Evolutionary conservation across 2,113 vertebrate species (phyloP), one percentile per base, ranked within the genome.

Genomic region (Noctilio leporinus): DNA sequence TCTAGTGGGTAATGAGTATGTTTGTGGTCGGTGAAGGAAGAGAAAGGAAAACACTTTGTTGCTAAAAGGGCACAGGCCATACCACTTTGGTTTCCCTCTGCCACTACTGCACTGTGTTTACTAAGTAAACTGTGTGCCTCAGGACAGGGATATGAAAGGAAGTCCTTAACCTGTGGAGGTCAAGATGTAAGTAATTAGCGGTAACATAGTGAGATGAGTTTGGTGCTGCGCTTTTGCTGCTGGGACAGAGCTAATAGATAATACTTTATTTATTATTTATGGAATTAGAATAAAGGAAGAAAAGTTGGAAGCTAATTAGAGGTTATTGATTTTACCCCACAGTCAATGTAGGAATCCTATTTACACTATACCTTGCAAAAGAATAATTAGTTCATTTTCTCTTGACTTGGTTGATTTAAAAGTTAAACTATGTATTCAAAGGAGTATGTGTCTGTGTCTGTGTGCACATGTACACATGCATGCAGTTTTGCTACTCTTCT

Each of bases 241-340:
- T 91, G 76, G 28, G 4, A 47, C 3, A 10, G 40, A 43, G 47
- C 17, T 62, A 91, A 90, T 20, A 70, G 57, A 40, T 10, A 88
- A 19, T 55, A 86, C 20, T 59, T 67, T 93, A 30, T 59, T 67
- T 93, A 30, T 86, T 93, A 81, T 85, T 91, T 93, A 82, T 83
- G 67, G 78, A 95, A 53, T 89, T 75, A 86, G 20, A 72, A 62
- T 70, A 53, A 77, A 28, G 45, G 70, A 35, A 67, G 24, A 95
- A 16, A 35, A 92, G 28, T 91, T 82, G 33, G 77, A 76, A 85
- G 59, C 35, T 78, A 83, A 89, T 93, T 95, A 83, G 57, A 89
- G 43, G 19, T 67, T n/a, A 24, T 53, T 86, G 70, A 95, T 89
- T 24, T 24, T 69, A 78, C 62, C 7, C 78, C 49, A 78, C 28